phyloP scores from a whole-genome alignment of 1,140 invertebrate species.

The Sycophila sp. region DNA sequence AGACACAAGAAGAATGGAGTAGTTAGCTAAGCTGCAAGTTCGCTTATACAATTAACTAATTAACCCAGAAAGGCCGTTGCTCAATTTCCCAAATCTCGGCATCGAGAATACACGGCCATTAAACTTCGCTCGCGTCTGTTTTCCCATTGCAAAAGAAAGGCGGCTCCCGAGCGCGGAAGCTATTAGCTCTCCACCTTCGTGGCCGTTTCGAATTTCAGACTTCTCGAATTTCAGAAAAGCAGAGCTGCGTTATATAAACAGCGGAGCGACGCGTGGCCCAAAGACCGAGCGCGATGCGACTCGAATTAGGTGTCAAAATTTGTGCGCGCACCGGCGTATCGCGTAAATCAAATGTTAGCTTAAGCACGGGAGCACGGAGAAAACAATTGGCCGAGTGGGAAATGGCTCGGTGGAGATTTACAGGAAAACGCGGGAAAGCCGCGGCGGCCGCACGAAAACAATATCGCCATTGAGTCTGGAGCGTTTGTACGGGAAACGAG shows the following conservation, averaged over 20 bases:
- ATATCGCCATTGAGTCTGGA: too few species aligned
- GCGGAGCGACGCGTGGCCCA: constrained; percentile 1
- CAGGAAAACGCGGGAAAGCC: background rate
- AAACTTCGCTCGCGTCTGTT: background rate
- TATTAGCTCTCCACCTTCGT: constrained; percentile 1
- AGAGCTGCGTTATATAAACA: background rate
- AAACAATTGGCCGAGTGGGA: background rate
- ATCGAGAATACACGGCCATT: background rate
- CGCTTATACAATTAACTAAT: background rate
- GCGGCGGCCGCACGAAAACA: background rate
- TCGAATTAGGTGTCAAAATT: constrained; percentile 2
- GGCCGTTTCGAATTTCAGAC: constrained; percentile 7
- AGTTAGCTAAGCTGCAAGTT: too few species aligned
- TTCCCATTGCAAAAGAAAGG: background rate
- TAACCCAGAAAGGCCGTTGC: background rate
- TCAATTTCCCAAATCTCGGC: background rate
- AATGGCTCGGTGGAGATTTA: background rate
- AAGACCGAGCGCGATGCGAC: background rate
- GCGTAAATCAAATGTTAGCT: constrained; percentile 26
- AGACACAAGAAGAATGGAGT: too few species aligned
- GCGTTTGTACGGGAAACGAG: background rate
- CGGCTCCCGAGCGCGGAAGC: background rate
- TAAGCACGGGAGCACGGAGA: too few species aligned
- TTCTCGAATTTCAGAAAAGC: constrained; percentile 17
- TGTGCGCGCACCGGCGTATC: background rate